phyloP scores from a whole-genome alignment of 1,140 invertebrate species.

The Palaemon carinicauda region DNA sequence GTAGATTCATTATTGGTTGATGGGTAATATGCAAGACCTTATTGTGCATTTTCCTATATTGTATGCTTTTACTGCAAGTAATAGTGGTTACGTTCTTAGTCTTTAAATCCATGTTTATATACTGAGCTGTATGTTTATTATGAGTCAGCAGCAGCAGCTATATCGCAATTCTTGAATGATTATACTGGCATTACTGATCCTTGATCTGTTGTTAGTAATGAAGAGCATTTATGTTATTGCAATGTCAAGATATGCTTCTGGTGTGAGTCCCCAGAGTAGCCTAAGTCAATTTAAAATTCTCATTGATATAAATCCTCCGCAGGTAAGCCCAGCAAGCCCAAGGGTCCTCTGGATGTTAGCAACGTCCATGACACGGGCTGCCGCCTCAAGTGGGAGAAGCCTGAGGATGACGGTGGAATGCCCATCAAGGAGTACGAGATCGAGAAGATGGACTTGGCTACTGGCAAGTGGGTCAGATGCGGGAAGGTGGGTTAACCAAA shows the following conservation, averaged over 20 bases:
- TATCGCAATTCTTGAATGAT: neutral
- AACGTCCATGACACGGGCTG: constrained; percentile 93
- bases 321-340: constrained; percentile 81
- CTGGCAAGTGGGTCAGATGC: constrained; percentile 82
- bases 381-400: constrained; percentile 88
- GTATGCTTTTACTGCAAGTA: no score
- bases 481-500: constrained; percentile 65
- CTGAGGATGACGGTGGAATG: constrained; percentile 91
- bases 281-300: neutral
- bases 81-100: no score
- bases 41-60: no score
- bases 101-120: no score
- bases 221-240: no score
- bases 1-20: no score
- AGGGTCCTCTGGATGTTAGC: constrained; percentile 87
- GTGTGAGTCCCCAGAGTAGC: neutral
- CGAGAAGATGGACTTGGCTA: constrained; percentile 92
- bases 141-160: no score
- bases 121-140: no score
- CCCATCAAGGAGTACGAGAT: constrained; percentile 95
- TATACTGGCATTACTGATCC: neutral
- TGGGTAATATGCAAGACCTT: no score
- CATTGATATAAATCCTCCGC: neutral
- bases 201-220: no score
- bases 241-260: neutral